Conservation (phyloP, 2,888 invertebrate genomes). For the Blastobasis lacticolella region DNA sequence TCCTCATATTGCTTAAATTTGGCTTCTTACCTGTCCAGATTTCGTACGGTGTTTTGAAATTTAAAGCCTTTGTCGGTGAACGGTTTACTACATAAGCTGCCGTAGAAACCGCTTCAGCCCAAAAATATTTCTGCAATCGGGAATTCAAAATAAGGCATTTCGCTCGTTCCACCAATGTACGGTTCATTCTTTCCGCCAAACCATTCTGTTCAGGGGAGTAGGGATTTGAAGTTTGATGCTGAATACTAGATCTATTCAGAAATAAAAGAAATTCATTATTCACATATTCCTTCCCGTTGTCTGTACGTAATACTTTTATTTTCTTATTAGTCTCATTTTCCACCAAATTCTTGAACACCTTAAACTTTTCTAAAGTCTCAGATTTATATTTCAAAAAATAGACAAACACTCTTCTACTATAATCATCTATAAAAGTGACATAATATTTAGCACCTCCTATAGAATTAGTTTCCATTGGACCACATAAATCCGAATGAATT, state of each 20-base stretch:
- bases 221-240: neutral
- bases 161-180: constrained; percentile 17
- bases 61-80: constrained; percentile 4
- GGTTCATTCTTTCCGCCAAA: constrained; percentile 22
- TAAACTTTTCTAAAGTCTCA: constrained; percentile 3
- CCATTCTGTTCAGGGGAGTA: constrained; percentile 25
- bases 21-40: constrained; percentile 29
- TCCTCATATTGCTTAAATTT: constrained; percentile 2
- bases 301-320: neutral
- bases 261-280: neutral
- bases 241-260: neutral
- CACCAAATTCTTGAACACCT: neutral
- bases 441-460: constrained; percentile 7
- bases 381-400: constrained; percentile 6
- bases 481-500: constrained; percentile 1
- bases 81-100: constrained; percentile 15
- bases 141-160: constrained; percentile 16
- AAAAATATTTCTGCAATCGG: constrained; percentile 10
- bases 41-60: constrained; percentile 18
- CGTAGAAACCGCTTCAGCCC: constrained; percentile 17
- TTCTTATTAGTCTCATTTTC: neutral
- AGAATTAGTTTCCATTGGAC: constrained; percentile 5
- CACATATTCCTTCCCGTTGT: neutral
- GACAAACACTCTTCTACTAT: constrained; percentile 1
- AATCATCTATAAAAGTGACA: constrained; percentile 11